These are phyloP conservation scores for Cydia pomonella DNA, from an alignment of 1,140 invertebrate genomes.

Conservation along the genomic window DNA sequence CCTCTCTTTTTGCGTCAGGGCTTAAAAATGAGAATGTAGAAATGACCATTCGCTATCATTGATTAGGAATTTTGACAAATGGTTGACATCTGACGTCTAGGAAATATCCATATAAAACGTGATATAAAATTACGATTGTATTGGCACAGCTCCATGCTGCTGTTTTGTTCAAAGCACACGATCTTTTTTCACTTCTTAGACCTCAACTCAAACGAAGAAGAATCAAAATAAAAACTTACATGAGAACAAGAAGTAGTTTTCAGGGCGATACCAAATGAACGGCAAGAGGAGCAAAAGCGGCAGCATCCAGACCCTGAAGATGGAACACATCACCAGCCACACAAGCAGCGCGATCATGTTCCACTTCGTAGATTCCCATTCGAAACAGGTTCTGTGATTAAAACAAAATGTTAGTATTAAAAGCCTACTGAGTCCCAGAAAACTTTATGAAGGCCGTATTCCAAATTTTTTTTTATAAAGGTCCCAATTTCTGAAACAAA, in stretches of 20 bases:
- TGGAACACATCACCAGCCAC: slow-evolving; percentile 63
- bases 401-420: neutral
- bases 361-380: slow-evolving; percentile 67
- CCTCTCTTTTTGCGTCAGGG: too few relatives aligned
- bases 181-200: too few relatives aligned
- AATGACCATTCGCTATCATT: too few relatives aligned
- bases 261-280: slow-evolving; percentile 61
- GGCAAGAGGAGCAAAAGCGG: slow-evolving; percentile 67
- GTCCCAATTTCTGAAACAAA: too few relatives aligned
- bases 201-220: neutral
- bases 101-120: neutral
- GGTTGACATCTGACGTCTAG: neutral
- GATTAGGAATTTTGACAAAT: too few relatives aligned
- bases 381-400: slow-evolving; percentile 63
- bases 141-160: too few relatives aligned
- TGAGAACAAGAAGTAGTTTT: slow-evolving; percentile 44
- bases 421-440: too few relatives aligned
- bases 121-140: too few relatives aligned
- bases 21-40: too few relatives aligned
- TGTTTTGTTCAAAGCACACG: too few relatives aligned
- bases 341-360: slow-evolving; percentile 54
- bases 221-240: slow-evolving; percentile 39
- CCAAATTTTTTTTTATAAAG: too few relatives aligned
- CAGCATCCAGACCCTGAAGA: slow-evolving; percentile 69
- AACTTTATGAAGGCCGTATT: too few relatives aligned